phyloP scores from a whole-genome alignment of 2,113 vertebrate genomes.

The Albula goreensis region DNA sequence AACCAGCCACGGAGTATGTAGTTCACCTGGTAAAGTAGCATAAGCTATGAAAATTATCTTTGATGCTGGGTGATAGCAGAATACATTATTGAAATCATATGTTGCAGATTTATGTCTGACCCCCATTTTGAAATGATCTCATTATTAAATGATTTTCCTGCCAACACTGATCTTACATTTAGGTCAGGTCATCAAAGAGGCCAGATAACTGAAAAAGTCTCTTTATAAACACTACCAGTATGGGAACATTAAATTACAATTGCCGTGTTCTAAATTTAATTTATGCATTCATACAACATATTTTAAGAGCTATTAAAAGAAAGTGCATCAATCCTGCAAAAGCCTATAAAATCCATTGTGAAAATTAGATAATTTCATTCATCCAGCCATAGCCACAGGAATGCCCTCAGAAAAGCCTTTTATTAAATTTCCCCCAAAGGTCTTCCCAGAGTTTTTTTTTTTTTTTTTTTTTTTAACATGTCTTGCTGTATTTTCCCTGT shows the following conservation, averaged over 20 bases:
- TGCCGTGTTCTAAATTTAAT: background rate
- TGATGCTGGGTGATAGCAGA: background rate
- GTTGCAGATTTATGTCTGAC: background rate
- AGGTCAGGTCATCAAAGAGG: background rate
- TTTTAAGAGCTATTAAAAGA: background rate
- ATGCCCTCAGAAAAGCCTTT: background rate
- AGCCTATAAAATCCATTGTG: background rate
- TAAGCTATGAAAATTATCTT: background rate
- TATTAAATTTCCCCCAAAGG: background rate
- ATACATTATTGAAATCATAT: background rate
- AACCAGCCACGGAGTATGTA: background rate
- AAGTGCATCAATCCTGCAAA: background rate
- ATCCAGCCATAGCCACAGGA: constrained; percentile 5
- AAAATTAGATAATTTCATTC: background rate
- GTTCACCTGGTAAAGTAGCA: background rate
- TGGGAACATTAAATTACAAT: background rate
- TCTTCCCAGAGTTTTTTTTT: background rate
- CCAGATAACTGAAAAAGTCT: no score
- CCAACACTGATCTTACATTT: background rate
- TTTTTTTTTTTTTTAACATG: background rate
- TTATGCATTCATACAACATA: background rate
- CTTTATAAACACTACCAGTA: background rate
- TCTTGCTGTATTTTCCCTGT: background rate
- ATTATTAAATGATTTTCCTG: background rate
- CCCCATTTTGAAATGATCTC: background rate